Evolutionary conservation across 2,113 vertebrate genomes (phyloP).

Genomic region (Stigmatopora nigra): DNA sequence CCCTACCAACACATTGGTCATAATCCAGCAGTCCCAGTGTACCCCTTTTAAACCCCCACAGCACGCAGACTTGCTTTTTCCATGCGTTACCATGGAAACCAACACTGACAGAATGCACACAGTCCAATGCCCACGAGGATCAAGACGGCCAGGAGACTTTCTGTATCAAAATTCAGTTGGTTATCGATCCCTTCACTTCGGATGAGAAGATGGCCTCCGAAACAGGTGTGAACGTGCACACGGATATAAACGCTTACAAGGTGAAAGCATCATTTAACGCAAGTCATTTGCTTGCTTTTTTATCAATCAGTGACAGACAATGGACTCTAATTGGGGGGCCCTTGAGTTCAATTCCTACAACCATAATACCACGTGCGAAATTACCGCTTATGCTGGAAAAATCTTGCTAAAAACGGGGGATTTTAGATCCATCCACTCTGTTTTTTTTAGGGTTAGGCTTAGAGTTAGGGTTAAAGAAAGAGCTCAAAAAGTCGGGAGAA

Average conservation of each 20-base stretch:
- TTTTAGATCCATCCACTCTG: too few relatives aligned
- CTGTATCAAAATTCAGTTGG: conserved; percentile 43
- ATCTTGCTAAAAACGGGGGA: background rate
- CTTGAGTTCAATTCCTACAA: background rate
- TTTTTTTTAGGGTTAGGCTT: too few relatives aligned
- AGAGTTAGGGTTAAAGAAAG: too few relatives aligned
- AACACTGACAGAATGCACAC: conserved; percentile 50
- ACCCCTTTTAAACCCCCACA: conserved; percentile 17
- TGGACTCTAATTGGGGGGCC: background rate
- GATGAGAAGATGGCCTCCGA: conserved; percentile 14
- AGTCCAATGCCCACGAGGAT: conserved; percentile 48
- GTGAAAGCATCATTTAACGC: background rate
- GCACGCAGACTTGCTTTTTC: conserved; percentile 18
- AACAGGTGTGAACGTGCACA: conserved; percentile 3
- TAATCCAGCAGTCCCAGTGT: conserved; percentile 29
- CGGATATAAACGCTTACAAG: background rate
- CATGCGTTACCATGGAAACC: conserved; percentile 66
- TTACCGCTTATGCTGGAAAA: background rate
- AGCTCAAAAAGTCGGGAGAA: background rate
- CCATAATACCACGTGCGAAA: background rate
- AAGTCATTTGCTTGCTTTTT: background rate
- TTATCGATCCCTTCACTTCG: conserved; percentile 57
- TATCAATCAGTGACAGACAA: background rate
- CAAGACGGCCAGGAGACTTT: conserved; percentile 42
- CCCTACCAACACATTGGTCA: conserved; percentile 11